Evolutionary conservation across 92 coral and sea anemone genomes (phyloP), one percentile per base, ranked within the genome.

Genomic region (Meandrina meandrites): DNA sequence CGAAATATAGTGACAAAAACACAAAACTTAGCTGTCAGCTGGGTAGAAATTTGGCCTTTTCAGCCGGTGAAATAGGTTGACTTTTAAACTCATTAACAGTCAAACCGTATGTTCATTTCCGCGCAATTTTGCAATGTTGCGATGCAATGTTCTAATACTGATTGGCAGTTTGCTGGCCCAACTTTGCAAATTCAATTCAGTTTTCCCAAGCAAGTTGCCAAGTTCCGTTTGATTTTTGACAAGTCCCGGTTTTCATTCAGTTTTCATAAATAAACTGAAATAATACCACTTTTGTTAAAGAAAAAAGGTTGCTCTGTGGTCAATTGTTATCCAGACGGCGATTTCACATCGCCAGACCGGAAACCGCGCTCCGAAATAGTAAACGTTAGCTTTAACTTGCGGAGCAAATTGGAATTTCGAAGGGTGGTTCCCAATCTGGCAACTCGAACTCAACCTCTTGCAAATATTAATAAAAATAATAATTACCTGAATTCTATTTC

Each of bases 401-500:
- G 19, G 64, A 18, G 24, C 5, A 57, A 19, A 57, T 57, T 57
- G 19, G n/a, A 60, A 24, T 60, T 60, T 24, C 24, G 30, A 60
- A 60, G 30, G 24, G 64, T 21, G 64, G n/a, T 19, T 57, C 21
- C 19, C 18, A 56, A 21, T 56, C 16, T 56, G 60, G 60, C 60
- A 21, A 15, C 16, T 19, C 4, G 60, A 56, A 56, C 22, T 56
- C 60, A 56, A 1, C 64, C 6, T 40, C n/a, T n/a, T n/a, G n/a
- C n/a, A n/a, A n/a, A n/a, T n/a, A n/a, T n/a, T n/a, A n/a, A n/a
- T n/a, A n/a, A n/a, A n/a, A n/a, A n/a, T n/a, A n/a, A n/a, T n/a
- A n/a, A n/a, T 37, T 86, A 95, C 99, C 98, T 97, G 92, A 81
- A 97, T 72, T 97, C 98, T 19, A 97, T 97, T 87, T 97, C 96